These are phyloP conservation scores for Odontamblyopus rebecca DNA, from an alignment of 2,797 vertebrate species.

Conservation along the genomic window DNA sequence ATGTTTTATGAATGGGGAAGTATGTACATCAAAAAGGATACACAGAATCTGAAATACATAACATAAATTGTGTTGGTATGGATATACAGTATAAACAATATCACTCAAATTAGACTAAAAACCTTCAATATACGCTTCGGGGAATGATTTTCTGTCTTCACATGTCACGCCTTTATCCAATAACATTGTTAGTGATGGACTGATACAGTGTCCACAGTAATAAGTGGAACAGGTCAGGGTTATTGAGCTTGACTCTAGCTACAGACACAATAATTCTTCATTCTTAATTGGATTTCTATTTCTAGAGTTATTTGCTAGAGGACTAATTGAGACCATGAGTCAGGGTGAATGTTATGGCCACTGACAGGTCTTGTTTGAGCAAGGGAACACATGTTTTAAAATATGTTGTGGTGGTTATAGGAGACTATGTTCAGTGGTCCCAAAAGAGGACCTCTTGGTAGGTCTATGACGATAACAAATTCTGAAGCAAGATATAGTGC, in stretches of 20 bases:
- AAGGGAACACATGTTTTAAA: too few species aligned
- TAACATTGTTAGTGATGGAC: slow-evolving; percentile 7
- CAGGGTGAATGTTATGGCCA: background rate
- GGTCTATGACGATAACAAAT: too few species aligned
- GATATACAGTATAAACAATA: background rate
- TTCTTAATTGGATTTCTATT: slow-evolving; percentile 8
- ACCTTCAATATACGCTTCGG: background rate
- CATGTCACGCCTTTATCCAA: slow-evolving; percentile 1
- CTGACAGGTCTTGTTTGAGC: too few species aligned
- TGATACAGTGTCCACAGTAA: background rate
- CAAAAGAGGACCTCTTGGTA: too few species aligned
- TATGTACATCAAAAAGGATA: too few species aligned
- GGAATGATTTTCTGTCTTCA: background rate
- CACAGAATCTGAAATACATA: too few species aligned
- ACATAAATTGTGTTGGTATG: background rate
- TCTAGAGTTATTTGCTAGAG: background rate
- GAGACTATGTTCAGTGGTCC: too few species aligned
- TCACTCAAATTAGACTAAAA: background rate
- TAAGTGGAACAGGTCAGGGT: slow-evolving; percentile 1
- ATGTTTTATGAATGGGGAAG: too few species aligned
- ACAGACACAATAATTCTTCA: slow-evolving; percentile 11
- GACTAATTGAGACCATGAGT: background rate
- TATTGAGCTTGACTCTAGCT: background rate
- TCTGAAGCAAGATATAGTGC: too few species aligned
- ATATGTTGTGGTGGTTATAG: too few species aligned